Percentiles rank a stretch among this genome's conserved stretches.
These are phyloP conservation scores for Ectropis grisescens DNA, from an alignment of 1,140 invertebrate species.

Conservation along the genomic window DNA sequence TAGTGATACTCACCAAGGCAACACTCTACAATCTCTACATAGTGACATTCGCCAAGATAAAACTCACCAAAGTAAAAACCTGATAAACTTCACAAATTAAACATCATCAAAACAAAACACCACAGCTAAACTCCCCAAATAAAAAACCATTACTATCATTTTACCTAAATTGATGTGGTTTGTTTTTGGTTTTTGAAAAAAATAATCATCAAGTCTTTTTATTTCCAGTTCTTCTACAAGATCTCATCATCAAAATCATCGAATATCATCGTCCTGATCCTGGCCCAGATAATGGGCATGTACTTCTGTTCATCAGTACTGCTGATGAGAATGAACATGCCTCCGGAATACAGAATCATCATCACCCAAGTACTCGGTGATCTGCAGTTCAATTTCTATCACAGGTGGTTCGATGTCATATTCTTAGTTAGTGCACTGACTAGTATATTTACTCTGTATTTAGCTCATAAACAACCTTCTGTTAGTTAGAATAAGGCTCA, in stretches of 20 bases:
- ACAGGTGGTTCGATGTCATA: constrained; percentile 99
- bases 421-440: constrained; percentile 97
- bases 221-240: constrained; percentile 97
- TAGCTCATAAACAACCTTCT: constrained; percentile 87
- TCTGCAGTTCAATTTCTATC: constrained; percentile 99
- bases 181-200: no score
- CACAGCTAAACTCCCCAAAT: no score
- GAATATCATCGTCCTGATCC: constrained; percentile 96
- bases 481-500: constrained; percentile 27
- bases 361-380: constrained; percentile 98
- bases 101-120: no score
- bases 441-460: constrained; percentile 95
- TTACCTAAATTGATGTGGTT: no score
- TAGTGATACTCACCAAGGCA: no score
- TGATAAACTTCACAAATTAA: no score
- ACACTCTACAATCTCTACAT: no score
- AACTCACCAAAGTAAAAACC: no score
- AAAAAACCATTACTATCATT: no score
- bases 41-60: no score
- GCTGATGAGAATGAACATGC: constrained; percentile 99
- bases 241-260: constrained; percentile 99
- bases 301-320: constrained; percentile 99
- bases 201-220: no score
- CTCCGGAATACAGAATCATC: constrained; percentile 95
- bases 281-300: constrained; percentile 99